Conservation (phyloP, 2,113 vertebrate species). For the Corythoichthys intestinalis region DNA sequence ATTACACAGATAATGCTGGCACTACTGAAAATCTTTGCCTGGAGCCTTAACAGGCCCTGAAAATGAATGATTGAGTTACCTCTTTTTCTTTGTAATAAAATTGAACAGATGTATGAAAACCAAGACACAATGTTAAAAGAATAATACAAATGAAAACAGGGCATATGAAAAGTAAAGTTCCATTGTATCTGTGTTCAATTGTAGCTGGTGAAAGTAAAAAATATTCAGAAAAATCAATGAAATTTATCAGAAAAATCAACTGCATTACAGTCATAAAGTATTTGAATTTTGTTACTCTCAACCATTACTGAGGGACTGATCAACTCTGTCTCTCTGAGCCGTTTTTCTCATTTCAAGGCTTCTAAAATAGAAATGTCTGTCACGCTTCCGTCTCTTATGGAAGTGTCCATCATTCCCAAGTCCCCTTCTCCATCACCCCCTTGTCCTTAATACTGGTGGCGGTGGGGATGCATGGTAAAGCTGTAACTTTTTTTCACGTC, state of each 20-base stretch:
- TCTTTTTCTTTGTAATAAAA: too few relatives aligned
- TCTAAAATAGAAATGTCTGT: conserved; percentile 62
- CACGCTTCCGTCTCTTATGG: conserved; percentile 51
- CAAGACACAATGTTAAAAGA: background rate
- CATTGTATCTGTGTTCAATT: background rate
- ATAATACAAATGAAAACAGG: background rate
- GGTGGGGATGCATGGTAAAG: conserved; percentile 21
- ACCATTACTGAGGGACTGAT: background rate
- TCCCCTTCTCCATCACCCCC: conserved; percentile 5
- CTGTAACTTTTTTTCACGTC: conserved; percentile 22
- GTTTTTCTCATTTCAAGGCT: conserved; percentile 15
- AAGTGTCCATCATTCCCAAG: conserved; percentile 47
- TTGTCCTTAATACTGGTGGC: background rate
- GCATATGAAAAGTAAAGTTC: background rate
- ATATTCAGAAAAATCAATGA: background rate
- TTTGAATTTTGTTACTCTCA: background rate
- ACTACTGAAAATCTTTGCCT: too few relatives aligned
- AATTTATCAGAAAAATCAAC: background rate
- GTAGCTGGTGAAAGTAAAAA: background rate
- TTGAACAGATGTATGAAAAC: too few relatives aligned
- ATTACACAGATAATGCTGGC: too few relatives aligned
- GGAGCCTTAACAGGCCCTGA: background rate
- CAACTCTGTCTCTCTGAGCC: background rate
- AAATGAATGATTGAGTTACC: background rate
- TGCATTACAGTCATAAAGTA: background rate